Percentiles rank a stretch among this genome's conserved stretches.
phyloP scores from a whole-genome alignment of 2,113 vertebrate genomes.

The Bothrops jararaca region DNA sequence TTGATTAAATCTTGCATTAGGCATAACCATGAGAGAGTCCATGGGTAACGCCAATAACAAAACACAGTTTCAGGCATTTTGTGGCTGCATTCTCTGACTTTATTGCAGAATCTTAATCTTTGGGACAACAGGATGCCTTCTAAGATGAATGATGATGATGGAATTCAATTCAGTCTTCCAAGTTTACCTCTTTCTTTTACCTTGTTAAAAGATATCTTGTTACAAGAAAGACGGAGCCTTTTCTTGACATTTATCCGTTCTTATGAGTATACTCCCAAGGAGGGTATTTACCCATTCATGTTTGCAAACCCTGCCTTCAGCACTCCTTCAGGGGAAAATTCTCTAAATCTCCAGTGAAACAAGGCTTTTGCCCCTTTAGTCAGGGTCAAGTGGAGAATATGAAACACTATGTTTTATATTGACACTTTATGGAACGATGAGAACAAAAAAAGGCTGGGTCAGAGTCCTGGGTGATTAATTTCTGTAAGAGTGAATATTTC shows the following conservation, averaged over 20 bases:
- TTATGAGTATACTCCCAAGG: not conserved
- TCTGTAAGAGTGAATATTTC: not conserved
- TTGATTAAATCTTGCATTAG: not conserved
- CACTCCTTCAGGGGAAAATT: not conserved
- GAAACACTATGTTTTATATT: not conserved
- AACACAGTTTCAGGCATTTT: not conserved
- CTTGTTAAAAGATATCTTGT: not conserved
- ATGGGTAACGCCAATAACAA: not conserved
- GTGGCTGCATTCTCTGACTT: not conserved
- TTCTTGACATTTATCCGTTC: not conserved
- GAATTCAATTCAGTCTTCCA: not conserved
- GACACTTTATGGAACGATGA: not conserved
- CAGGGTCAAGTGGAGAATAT: not conserved
- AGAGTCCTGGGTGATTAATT: not conserved
- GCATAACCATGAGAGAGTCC: not conserved
- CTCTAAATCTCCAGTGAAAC: not conserved
- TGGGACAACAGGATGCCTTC: not conserved
- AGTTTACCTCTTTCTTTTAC: not conserved
- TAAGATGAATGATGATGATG: not conserved
- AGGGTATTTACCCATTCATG: not conserved
- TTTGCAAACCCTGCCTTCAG: not conserved
- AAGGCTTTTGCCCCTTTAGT: not conserved
- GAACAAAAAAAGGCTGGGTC: not conserved
- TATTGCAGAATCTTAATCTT: not conserved
- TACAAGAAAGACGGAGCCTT: not conserved